A percentile compares a stretch with the other conserved stretches of the same genome.
phyloP scores from a whole-genome alignment of 2,113 vertebrate species.

The Tachuris rubrigastra region DNA sequence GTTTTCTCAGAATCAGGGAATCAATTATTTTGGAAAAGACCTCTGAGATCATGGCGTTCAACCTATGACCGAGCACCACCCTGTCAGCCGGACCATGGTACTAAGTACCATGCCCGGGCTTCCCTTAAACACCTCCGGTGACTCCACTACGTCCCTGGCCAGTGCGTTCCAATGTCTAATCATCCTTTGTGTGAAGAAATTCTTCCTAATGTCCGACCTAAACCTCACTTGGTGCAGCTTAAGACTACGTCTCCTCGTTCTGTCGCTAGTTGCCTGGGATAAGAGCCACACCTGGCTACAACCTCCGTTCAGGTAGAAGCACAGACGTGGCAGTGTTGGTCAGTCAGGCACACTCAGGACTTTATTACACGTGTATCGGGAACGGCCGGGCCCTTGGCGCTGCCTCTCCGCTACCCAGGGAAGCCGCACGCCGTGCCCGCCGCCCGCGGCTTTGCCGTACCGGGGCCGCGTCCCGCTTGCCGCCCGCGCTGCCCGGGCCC shows the following conservation, averaged over 20 bases:
- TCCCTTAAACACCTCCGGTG: neutral
- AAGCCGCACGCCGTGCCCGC: neutral
- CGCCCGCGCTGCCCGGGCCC: neutral
- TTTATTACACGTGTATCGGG: neutral
- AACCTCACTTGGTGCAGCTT: neutral
- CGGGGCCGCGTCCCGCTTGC: neutral
- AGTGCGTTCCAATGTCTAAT: neutral
- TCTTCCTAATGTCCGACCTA: too few species aligned
- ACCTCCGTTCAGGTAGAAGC: too few species aligned
- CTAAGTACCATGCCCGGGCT: neutral
- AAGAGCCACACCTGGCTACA: neutral
- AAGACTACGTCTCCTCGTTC: neutral
- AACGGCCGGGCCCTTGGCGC: neutral
- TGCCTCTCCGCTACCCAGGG: neutral
- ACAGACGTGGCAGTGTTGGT: too few species aligned
- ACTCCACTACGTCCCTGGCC: neutral
- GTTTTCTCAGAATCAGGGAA: too few species aligned
- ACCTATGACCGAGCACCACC: too few species aligned
- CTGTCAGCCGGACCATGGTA: too few species aligned
- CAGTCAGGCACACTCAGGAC: neutral
- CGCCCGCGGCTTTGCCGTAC: fast-evolving
- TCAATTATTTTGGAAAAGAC: neutral
- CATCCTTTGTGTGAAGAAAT: neutral
- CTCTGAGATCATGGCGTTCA: neutral
- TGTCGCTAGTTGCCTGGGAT: too few species aligned